Evolutionary conservation across 2,888 invertebrate species (phyloP).

Genomic region (Crepidodera aurea): DNA sequence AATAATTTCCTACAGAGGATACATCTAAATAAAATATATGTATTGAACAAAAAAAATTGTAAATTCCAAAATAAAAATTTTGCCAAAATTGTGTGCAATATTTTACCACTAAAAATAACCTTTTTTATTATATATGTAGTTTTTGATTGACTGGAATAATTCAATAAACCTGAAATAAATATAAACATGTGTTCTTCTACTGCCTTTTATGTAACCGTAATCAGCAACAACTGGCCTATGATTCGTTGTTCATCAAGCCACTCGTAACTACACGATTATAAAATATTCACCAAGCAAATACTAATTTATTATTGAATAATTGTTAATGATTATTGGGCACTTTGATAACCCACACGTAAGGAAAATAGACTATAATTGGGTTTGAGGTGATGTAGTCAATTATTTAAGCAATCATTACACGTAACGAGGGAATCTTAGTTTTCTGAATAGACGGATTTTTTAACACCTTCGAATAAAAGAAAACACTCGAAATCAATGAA

Average conservation of each 20-base stretch:
- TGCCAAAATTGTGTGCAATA: no score
- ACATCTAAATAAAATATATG: no score
- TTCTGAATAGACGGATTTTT: neutral
- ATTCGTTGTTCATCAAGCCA: neutral
- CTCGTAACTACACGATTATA: conserved; percentile 22
- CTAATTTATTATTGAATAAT: conserved; percentile 60
- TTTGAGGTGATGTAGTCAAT: conserved; percentile 51
- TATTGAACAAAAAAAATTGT: no score
- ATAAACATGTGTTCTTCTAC: no score
- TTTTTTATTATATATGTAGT: no score
- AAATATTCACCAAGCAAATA: conserved; percentile 58
- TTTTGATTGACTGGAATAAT: no score
- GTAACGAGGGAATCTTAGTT: conserved; percentile 38
- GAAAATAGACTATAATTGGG: conserved; percentile 59
- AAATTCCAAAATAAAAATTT: no score
- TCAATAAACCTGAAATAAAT: no score
- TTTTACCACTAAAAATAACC: no score
- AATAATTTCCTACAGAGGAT: no score
- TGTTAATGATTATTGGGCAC: conserved; percentile 57
- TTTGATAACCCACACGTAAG: conserved; percentile 54
- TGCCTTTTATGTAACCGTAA: neutral
- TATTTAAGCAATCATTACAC: conserved; percentile 49
- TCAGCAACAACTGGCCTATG: neutral
- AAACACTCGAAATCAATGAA: neutral
- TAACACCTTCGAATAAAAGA: neutral